Evolutionary conservation across 2,888 invertebrate genomes (phyloP).

Genomic region (Cephus rjabovi): DNA sequence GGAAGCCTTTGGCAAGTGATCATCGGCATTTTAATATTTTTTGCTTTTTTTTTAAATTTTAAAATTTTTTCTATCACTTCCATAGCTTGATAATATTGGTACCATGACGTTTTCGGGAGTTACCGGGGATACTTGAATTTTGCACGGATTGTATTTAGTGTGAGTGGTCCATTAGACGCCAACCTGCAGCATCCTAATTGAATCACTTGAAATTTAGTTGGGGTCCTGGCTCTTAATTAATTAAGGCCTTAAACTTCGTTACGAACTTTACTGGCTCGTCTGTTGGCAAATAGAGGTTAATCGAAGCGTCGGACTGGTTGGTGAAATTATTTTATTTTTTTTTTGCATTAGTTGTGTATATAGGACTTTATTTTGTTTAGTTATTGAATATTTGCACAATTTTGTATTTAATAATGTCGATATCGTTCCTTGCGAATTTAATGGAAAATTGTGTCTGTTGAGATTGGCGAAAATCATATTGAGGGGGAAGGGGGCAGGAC

Average conservation of each 20-base stretch:
- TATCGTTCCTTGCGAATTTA: too few relatives aligned
- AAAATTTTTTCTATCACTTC: background rate
- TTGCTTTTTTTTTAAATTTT: background rate
- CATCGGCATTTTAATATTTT: background rate
- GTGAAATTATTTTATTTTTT: too few relatives aligned
- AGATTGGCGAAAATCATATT: too few relatives aligned
- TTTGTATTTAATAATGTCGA: too few relatives aligned
- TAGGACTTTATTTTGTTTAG: too few relatives aligned
- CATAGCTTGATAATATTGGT: rapidly evolving
- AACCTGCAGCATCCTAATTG: background rate
- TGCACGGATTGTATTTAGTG: background rate
- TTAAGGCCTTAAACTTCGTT: background rate
- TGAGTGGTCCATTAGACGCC: background rate
- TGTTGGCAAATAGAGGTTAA: background rate
- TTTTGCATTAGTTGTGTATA: too few relatives aligned
- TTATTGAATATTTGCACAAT: too few relatives aligned
- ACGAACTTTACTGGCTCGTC: background rate
- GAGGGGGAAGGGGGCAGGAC: rapidly evolving
- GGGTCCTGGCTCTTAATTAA: background rate
- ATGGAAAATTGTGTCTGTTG: too few relatives aligned
- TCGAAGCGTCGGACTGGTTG: too few relatives aligned
- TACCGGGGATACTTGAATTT: background rate
- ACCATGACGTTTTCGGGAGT: background rate
- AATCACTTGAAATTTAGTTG: background rate
- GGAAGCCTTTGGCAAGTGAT: background rate